A percentile compares a stretch with the other conserved stretches of the same genome.
Conservation (phyloP, 2,888 invertebrate species). For the Cosmia pyralina region DNA sequence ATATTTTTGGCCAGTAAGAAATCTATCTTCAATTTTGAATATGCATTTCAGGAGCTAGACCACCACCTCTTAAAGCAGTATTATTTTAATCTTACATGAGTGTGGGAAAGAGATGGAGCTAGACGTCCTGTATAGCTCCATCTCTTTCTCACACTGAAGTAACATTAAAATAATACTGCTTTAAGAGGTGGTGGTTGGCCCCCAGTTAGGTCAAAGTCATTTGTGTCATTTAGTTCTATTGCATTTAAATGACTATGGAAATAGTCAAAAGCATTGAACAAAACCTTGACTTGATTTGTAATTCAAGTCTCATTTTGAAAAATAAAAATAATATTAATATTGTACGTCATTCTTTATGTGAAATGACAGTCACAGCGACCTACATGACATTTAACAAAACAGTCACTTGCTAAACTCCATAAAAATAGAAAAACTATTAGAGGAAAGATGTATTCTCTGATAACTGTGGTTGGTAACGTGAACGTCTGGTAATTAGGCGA, state of each 20-base stretch:
- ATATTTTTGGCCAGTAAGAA: slow-evolving; percentile 1
- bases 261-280: neutral
- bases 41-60: no score
- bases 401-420: slow-evolving; percentile 34
- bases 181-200: no score
- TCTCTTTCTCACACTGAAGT: no score
- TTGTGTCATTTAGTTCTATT: neutral
- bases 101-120: no score
- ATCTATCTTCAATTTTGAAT: neutral
- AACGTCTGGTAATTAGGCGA: slow-evolving; percentile 81
- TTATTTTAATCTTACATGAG: no score
- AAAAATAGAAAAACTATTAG: slow-evolving; percentile 64
- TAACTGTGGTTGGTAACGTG: slow-evolving; percentile 69
- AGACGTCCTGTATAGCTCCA: no score
- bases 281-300: slow-evolving; percentile 3
- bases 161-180: no score
- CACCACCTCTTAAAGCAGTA: no score
- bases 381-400: slow-evolving; percentile 37
- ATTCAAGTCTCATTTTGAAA: neutral
- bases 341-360: neutral
- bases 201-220: neutral
- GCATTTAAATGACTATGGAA: neutral
- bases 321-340: neutral
- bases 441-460: slow-evolving; percentile 58
- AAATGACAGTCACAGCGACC: slow-evolving; percentile 25